Evolutionary conservation across 2,888 invertebrate species (phyloP).

Genomic region (Xanthia togata): DNA sequence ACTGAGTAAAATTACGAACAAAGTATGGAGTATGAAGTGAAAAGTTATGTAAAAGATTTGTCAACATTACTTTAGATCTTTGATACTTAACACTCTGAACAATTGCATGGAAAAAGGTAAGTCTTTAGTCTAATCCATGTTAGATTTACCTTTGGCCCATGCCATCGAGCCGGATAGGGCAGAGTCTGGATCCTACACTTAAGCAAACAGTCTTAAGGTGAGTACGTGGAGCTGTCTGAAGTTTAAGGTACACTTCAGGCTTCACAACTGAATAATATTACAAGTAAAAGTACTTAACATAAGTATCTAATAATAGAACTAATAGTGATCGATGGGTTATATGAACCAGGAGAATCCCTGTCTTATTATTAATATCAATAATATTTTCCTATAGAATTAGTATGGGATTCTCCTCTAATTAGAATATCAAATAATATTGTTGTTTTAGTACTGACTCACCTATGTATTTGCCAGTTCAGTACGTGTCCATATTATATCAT

Average conservation of each 20-base stretch:
- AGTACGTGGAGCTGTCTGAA: not conserved
- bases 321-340: not conserved
- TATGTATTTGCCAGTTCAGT: not conserved
- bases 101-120: not conserved
- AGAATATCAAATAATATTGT: constrained; percentile 19
- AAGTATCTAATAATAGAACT: not conserved
- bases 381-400: too few species aligned
- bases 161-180: not conserved
- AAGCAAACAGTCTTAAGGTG: not conserved
- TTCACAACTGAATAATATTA: not conserved
- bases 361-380: not conserved
- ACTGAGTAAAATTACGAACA: too few species aligned
- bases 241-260: not conserved
- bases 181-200: not conserved
- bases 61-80: not conserved
- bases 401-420: not conserved
- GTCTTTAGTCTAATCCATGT: too few species aligned
- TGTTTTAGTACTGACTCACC: constrained; percentile 14
- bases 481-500: constrained; percentile 6
- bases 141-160: too few species aligned
- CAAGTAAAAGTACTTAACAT: not conserved
- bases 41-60: not conserved
- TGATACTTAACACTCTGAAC: not conserved
- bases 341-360: not conserved
- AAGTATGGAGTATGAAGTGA: too few species aligned